Percentiles rank a stretch among this genome's conserved stretches.
Conservation (phyloP, 2,888 invertebrate species). For the Calameuta idolon region DNA sequence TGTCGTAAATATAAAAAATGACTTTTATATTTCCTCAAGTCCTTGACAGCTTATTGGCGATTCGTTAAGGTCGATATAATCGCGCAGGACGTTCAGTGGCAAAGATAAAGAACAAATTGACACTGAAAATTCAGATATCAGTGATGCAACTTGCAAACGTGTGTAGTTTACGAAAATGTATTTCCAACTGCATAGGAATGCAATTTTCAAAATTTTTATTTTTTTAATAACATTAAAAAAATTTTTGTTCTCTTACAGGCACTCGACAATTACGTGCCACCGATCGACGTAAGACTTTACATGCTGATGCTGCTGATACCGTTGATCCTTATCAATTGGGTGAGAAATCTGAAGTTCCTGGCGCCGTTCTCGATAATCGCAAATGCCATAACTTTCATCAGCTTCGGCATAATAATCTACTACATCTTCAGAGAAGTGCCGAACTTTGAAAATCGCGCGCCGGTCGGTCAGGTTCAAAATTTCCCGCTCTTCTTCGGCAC, state of each 20-base stretch:
- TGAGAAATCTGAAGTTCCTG: slow-evolving; percentile 85
- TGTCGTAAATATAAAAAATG: neutral
- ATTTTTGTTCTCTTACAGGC: slow-evolving; percentile 64
- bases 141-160: too few relatives aligned
- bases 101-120: neutral
- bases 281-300: slow-evolving; percentile 72
- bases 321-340: slow-evolving; percentile 83
- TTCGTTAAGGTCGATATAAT: neutral
- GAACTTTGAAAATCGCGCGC: slow-evolving; percentile 72
- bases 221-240: too few relatives aligned
- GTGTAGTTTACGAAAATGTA: neutral
- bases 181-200: neutral
- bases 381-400: slow-evolving; percentile 84
- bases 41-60: neutral
- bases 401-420: slow-evolving; percentile 88
- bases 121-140: too few relatives aligned
- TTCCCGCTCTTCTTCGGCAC: slow-evolving; percentile 97
- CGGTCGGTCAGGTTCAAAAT: slow-evolving; percentile 75
- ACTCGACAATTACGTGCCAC: slow-evolving; percentile 59
- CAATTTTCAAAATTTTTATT: neutral
- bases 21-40: neutral
- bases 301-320: slow-evolving; percentile 75
- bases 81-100: neutral
- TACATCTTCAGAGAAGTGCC: slow-evolving; percentile 83
- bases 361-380: slow-evolving; percentile 93